Evolutionary conservation across 2,797 vertebrate species (phyloP).

Genomic region (Phoebastria nigripes): DNA sequence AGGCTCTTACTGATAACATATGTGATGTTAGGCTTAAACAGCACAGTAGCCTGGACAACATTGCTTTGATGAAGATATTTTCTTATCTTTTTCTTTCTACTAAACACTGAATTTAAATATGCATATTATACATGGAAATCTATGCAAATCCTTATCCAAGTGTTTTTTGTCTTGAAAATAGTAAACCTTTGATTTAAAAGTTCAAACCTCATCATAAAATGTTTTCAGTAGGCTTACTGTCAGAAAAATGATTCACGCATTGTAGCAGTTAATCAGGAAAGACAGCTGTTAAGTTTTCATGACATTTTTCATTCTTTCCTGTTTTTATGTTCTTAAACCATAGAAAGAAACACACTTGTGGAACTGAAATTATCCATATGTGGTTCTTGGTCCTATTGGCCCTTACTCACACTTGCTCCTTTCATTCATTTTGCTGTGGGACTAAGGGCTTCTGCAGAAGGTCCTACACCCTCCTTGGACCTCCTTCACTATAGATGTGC

Average conservation of each 20-base stretch:
- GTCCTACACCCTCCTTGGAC: not conserved
- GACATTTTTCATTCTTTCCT: not conserved
- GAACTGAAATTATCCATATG: not conserved
- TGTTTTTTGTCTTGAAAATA: constrained; percentile 21
- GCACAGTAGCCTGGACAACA: not conserved
- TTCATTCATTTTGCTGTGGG: not conserved
- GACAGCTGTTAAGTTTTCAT: not conserved
- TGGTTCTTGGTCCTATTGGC: not conserved
- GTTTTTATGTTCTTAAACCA: not conserved
- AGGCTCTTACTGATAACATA: not conserved
- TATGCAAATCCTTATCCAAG: constrained; percentile 31
- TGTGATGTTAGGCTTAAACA: not conserved
- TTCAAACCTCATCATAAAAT: not conserved
- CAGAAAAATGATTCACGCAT: not conserved
- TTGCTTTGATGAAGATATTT: constrained; percentile 9
- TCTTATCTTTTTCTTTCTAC: constrained; percentile 6
- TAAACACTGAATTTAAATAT: constrained; percentile 29
- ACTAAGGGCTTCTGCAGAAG: not conserved
- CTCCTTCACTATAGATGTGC: not conserved
- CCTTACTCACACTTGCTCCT: not conserved
- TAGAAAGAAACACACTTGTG: not conserved
- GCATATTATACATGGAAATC: constrained; percentile 42
- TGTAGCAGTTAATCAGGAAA: not conserved
- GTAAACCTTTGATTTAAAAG: not conserved
- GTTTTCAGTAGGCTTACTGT: not conserved